Base-by-base conservation (phyloP, 2,888 invertebrate species). In the Agonopterix alstromeriana region DNA sequence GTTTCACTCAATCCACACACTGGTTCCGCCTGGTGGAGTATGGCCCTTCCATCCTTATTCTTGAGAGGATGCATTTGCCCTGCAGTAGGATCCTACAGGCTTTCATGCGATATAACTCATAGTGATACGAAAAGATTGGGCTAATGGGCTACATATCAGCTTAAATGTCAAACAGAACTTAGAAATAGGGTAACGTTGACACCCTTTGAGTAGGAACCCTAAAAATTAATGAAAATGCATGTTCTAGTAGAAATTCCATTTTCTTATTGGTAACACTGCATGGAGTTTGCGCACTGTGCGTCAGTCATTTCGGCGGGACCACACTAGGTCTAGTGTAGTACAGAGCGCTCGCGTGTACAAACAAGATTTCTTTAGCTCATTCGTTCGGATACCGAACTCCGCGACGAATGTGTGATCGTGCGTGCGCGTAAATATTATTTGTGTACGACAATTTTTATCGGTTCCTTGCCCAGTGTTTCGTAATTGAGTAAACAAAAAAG, bases 241-340 rank as follows among this genome's bases (percentile, higher is more conserved):
- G 17, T 3, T 17, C 3, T 27, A 27, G 5, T 27, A 27, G 27
- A 27, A 27, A 27, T 5, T 27, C 27, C 5, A 48, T 58, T 63
- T 61, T 43, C 50, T 41, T 10, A 44, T 48, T 57, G 54, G 63
- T 57, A 60, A 58, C 52, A 52, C 53, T 42, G 51, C 55, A 53
- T 48, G 58, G 38, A 53, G 56, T 1, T 8, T 42, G 11, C 44
- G 44, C 43, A 10, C n/a, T 35, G 43, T 11, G 40, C 35, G 48
- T 44, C 17, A 41, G 48, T 44, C 17, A 41, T 44, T 27, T 41
- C 48, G 48, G 40, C 43, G 10, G 17, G 10, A 35, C n/a, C 17
- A 43, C 14, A 43, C 47, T 10, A 35, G 17, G 47, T 9, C 36
- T 44, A 42, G 48, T 35, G 43, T 10, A 42, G 12, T 35, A 36